A percentile compares a stretch with the other conserved stretches of the same genome.
Evolutionary conservation across 2,888 invertebrate genomes (phyloP).

Genomic region (Didymodactylos carnosus): DNA sequence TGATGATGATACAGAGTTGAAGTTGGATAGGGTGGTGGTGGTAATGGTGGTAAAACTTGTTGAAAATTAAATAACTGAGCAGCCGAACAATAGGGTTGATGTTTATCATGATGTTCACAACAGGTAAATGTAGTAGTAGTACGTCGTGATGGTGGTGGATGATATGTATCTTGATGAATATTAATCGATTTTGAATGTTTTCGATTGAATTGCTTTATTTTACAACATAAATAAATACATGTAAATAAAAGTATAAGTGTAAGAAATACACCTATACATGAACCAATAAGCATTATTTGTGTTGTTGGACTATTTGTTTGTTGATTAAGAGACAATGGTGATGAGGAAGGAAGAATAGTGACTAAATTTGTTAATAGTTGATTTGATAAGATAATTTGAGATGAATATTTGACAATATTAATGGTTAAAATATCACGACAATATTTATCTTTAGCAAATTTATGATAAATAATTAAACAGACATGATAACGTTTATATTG

Average conservation of each 20-base stretch:
- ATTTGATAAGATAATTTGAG: too few species aligned
- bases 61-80: too few species aligned
- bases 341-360: too few species aligned
- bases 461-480: background rate
- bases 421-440: background rate
- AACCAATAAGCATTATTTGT: background rate
- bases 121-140: too few species aligned
- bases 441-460: background rate
- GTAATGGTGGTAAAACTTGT: too few species aligned
- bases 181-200: background rate
- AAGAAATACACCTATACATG: background rate
- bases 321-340: too few species aligned
- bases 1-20: too few species aligned
- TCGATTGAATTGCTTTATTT: background rate
- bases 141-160: background rate
- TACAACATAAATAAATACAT: background rate
- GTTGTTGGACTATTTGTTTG: too few species aligned
- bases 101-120: background rate
- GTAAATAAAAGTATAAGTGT: background rate
- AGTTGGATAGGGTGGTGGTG: too few species aligned
- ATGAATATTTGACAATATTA: too few species aligned
- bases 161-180: background rate
- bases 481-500: background rate
- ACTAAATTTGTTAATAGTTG: too few species aligned
- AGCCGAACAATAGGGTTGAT: too few species aligned